Base-by-base conservation (phyloP, 2,797 vertebrate genomes). In the Cheirogaleus major region DNA sequence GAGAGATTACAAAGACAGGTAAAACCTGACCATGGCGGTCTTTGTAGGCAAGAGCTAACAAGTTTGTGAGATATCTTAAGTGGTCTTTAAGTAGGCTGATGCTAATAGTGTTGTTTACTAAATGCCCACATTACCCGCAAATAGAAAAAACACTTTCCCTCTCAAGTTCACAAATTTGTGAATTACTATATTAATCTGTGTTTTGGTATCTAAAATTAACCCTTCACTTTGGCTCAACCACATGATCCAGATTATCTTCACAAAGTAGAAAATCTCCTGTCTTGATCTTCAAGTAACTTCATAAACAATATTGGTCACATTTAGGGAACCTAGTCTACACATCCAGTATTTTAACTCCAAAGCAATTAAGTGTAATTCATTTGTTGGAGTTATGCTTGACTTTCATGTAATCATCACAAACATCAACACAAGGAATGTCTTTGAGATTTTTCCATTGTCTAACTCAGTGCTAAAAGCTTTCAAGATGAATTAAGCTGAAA, bases 391-490 rank as follows among this genome's bases (percentile, higher is more conserved):
- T 95, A 72, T 86, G 30, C 50, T 97, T 95, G 79, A 80, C 38
- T 95, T 75, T 93, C 75, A n/a, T 32, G 6, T 98, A 95, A 85
- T 95, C 93, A 35, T 92, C 93, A 90, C 80, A 96, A 97, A 97
- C 35, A 59, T 50, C 93, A 92, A 92, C 91, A 93, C n/a, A 97
- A 91, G 27, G 83, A 97, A 98, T 97, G 78, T 95, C 92, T 88
- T 97, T 97, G 96, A 91, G 95, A 95, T 93, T 96, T 97, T 98
- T 98, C 95, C 94, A 89, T 97, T 98, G 85, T 97, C 95, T 98
- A 98, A 97, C 91, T 72, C 95, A 76, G 92, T 91, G 93, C 59
- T 97, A 97, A 97, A 96, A 97, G 59, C 72, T 57, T 96, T 98
- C 87, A 96, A 97, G 97, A 97, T 92, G 91, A 94, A 89, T 83